Evolutionary conservation across 2,113 vertebrate genomes (phyloP).

Genomic region (Benitochromis conjunctus): DNA sequence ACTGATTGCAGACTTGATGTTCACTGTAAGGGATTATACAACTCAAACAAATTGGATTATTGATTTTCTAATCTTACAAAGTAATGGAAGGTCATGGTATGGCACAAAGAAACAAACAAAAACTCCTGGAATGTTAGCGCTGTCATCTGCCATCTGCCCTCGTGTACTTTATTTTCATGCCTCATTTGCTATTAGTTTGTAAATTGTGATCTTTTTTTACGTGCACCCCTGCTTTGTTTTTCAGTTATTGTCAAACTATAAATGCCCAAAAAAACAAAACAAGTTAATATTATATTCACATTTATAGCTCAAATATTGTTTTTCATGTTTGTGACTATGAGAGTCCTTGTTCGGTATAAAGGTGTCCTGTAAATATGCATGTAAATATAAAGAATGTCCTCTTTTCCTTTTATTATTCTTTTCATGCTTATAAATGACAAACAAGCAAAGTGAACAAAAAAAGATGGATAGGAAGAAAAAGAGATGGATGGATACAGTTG

Average conservation of each 20-base stretch:
- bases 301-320: not conserved
- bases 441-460: not conserved
- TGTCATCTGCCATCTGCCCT: not conserved
- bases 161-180: not conserved
- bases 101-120: not conserved
- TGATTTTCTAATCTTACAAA: not conserved
- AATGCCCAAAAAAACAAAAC: not conserved
- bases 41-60: not conserved
- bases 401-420: not conserved
- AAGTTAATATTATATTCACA: not conserved
- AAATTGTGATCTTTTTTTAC: not conserved
- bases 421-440: not conserved
- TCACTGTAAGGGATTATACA: not conserved
- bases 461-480: not conserved
- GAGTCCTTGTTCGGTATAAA: not conserved
- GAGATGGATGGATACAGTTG: not conserved
- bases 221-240: fast-evolving
- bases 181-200: not conserved
- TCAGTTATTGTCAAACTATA: not conserved
- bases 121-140: not conserved
- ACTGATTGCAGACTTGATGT: not conserved
- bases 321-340: not conserved
- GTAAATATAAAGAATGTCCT: not conserved
- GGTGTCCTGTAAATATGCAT: not conserved
- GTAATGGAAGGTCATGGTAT: not conserved